A percentile compares a stretch with the other conserved stretches of the same genome.
Conservation (phyloP, 2,888 invertebrate species). For the Danaus chrysippus region DNA sequence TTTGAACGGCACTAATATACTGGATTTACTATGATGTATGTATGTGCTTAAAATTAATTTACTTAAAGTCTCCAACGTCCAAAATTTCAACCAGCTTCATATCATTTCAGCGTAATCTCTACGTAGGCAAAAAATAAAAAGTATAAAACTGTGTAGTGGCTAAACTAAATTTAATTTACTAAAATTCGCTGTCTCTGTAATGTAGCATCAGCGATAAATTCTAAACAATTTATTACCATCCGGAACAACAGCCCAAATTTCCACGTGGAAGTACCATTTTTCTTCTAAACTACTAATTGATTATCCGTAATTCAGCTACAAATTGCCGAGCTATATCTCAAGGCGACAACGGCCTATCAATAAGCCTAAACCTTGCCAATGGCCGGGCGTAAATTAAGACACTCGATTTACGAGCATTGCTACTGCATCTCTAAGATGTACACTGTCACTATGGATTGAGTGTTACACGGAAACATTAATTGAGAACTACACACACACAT, state of each 20-base stretch:
- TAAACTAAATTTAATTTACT: too few relatives aligned
- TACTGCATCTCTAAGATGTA: constrained; percentile 30
- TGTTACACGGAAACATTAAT: constrained; percentile 25
- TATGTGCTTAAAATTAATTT: neutral
- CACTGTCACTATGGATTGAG: constrained; percentile 36
- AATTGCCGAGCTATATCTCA: constrained; percentile 64
- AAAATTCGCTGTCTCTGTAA: too few relatives aligned
- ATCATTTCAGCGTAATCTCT: neutral
- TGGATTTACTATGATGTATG: constrained; percentile 21
- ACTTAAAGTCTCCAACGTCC: too few relatives aligned
- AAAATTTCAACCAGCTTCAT: neutral
- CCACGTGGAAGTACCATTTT: constrained; percentile 27
- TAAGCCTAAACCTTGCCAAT: constrained; percentile 44
- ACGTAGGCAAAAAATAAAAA: constrained; percentile 4
- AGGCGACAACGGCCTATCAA: constrained; percentile 71
- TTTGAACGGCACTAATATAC: constrained; percentile 28
- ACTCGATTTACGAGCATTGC: constrained; percentile 38
- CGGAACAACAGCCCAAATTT: constrained; percentile 12
- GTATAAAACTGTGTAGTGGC: too few relatives aligned
- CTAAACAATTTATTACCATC: constrained; percentile 3
- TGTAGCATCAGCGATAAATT: constrained; percentile 14
- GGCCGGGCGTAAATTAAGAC: constrained; percentile 39
- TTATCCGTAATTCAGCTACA: constrained; percentile 48
- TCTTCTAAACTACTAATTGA: constrained; percentile 39
- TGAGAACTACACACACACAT: constrained; percentile 9